Conservation (phyloP, 2,888 invertebrate species). For the Falcaria lacertinaria region DNA sequence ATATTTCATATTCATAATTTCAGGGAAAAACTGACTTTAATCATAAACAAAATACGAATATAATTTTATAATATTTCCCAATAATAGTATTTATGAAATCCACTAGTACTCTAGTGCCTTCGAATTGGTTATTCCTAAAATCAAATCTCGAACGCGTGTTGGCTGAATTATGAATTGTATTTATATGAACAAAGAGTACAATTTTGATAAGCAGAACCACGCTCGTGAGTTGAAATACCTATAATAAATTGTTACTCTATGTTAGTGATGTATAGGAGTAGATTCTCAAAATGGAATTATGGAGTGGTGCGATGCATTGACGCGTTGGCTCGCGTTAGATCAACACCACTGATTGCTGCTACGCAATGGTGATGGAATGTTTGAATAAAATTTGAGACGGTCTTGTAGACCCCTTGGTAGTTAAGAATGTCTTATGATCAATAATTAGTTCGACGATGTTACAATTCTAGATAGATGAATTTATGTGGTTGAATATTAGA, state of each 20-base stretch:
- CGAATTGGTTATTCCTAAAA: constrained; percentile 34
- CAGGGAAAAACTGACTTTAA: neutral
- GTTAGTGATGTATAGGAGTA: constrained; percentile 62
- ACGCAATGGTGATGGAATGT: too few relatives aligned
- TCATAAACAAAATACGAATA: neutral
- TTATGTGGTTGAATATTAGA: constrained; percentile 60
- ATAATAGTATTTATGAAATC: too few relatives aligned
- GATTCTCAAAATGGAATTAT: constrained; percentile 23
- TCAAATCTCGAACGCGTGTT: neutral
- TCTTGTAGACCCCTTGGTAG: constrained; percentile 24
- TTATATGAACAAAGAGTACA: neutral
- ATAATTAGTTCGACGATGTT: constrained; percentile 43
- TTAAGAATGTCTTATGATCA: constrained; percentile 59
- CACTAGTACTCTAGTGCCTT: constrained; percentile 76
- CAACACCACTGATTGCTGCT: too few relatives aligned
- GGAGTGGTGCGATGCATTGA: constrained; percentile 13
- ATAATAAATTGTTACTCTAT: constrained; percentile 52
- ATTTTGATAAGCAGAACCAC: neutral
- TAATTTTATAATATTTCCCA: neutral
- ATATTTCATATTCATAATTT: neutral
- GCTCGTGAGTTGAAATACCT: constrained; percentile 13
- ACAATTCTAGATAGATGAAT: constrained; percentile 59
- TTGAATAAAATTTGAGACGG: too few relatives aligned
- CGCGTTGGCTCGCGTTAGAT: constrained; percentile 4
- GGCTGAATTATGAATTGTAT: neutral